Evolutionary conservation across 2,113 vertebrate genomes (phyloP), one percentile per base, ranked within the genome.

Genomic region (Prunella himalayana): DNA sequence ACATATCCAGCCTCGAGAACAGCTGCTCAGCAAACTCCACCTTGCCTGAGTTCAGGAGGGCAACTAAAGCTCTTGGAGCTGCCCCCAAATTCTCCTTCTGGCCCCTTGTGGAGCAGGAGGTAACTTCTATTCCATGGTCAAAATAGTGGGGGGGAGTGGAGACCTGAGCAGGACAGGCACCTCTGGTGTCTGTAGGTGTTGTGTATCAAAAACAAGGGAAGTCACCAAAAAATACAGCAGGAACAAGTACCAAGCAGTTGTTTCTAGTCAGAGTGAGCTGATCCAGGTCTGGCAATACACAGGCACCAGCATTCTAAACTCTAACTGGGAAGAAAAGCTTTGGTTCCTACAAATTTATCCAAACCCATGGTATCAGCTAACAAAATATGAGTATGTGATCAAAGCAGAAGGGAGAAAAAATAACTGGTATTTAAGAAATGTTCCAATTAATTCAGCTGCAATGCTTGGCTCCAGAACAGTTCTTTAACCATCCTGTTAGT

Each of bases 391-490:
- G 39, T n/a, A 76, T 18, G 54, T 9, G 57, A 94, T 18, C 65
- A 54, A 84, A 92, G 75, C n/a, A 82, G 59, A 93, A 60, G 42
- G 37, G 30, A 87, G 61, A 20, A 82, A 86, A 91, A 65, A 77
- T 27, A 63, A 83, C 63, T 12, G 75, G 61, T 61, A 96, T 96
- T 95, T 91, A 86, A 90, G 87, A 82, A 88, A 80, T 6, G 60
- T 33, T 45, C 3, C 88, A 81, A 95, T 82, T 86, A 88, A 93
- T 90, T 95, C 79, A 77, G 91, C 76, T 90, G 66, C 80, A 82
- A 25, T 8, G 71, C 71, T 84, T 88, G 94, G 94, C 84, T 96
- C 65, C 39, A 33, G 63, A 81, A 90, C 57, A 69, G 60, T 30
- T 89, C 59, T 49, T 56, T 65, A 94, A 65, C 92, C 85, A 92